phyloP scores from a whole-genome alignment of 2,113 vertebrate genomes.

The Nymphicus hollandicus region DNA sequence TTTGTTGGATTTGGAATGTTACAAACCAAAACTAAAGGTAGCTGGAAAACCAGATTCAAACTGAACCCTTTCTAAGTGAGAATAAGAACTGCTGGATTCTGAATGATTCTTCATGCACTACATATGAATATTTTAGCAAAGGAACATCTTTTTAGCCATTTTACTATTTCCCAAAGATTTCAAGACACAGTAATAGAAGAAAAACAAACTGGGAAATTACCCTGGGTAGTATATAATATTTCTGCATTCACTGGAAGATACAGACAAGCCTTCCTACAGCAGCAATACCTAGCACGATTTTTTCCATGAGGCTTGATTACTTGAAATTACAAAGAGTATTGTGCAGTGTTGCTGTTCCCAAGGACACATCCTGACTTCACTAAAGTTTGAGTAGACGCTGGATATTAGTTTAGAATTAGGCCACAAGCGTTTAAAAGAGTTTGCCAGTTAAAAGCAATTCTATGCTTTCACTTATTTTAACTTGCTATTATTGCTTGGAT shows the following conservation, averaged over 20 bases:
- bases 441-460: not conserved
- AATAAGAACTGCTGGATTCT: not conserved
- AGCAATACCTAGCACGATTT: not conserved
- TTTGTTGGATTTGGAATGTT: not conserved
- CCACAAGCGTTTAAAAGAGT: not conserved
- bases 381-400: not conserved
- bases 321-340: not conserved
- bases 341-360: not conserved
- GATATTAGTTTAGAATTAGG: not conserved
- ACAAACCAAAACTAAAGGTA: not conserved
- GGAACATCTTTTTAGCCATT: not conserved
- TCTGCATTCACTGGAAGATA: not conserved
- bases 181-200: not conserved
- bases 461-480: not conserved
- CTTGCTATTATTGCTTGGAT: not conserved
- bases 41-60: not conserved
- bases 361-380: not conserved
- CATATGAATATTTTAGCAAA: not conserved
- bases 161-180: not conserved
- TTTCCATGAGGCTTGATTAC: not conserved
- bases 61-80: not conserved
- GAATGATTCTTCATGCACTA: not conserved
- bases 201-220: not conserved
- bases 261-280: not conserved
- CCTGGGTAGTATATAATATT: not conserved